Conservation (phyloP, 2,888 invertebrate genomes). For the Pollenia angustigena region DNA sequence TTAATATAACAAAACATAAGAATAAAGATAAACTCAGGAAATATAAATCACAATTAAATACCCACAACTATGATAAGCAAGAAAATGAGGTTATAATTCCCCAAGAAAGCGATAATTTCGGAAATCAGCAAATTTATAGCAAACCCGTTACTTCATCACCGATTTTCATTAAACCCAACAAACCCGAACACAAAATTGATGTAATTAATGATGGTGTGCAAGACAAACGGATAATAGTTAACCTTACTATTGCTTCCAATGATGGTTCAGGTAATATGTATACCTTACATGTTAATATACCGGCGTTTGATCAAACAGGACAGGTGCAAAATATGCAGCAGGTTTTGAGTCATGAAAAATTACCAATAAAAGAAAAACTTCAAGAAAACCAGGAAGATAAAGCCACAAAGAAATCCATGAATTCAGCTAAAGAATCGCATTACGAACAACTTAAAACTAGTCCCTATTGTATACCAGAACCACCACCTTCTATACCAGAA, state of each 20-base stretch:
- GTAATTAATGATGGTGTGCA: conserved; percentile 29
- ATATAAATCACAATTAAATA: conserved; percentile 56
- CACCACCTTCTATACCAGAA: conserved; percentile 83
- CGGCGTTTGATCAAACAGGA: conserved; percentile 85
- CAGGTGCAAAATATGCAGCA: conserved; percentile 77
- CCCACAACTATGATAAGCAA: conserved; percentile 56
- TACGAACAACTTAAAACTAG: conserved; percentile 50
- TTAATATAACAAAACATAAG: conserved; percentile 63
- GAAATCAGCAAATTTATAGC: background rate
- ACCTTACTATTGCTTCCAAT: conserved; percentile 92
- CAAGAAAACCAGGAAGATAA: background rate
- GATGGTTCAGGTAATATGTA: conserved; percentile 87
- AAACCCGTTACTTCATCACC: conserved; percentile 64
- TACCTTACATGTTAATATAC: conserved; percentile 92
- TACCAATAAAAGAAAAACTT: background rate
- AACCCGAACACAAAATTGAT: conserved; percentile 41
- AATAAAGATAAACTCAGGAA: conserved; percentile 50
- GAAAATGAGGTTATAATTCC: conserved; percentile 51
- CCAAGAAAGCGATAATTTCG: conserved; percentile 17
- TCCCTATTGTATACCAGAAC: conserved; percentile 81
- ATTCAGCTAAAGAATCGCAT: background rate
- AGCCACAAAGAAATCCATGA: conserved; percentile 22
- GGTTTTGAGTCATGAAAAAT: conserved; percentile 78
- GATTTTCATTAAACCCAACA: background rate
- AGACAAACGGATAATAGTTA: conserved; percentile 89